Percentiles rank a stretch among this genome's conserved stretches.
Evolutionary conservation across 2,888 invertebrate genomes (phyloP).

Genomic region (Liodrosophila aerea): DNA sequence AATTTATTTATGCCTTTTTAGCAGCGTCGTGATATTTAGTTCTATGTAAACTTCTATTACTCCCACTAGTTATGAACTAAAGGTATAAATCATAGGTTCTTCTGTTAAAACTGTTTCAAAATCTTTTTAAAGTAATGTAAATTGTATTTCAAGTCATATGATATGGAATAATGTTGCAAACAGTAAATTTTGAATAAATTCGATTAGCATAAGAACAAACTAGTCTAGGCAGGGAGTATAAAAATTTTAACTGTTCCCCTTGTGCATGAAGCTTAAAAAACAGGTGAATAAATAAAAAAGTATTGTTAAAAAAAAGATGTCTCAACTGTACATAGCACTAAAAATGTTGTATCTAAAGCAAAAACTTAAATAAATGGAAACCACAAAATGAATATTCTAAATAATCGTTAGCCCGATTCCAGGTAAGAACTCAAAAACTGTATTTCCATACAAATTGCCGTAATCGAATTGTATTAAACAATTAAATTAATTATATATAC

Average conservation of each 20-base stretch:
- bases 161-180: constrained; percentile 27
- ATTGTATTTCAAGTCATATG: constrained; percentile 14
- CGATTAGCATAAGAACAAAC: not conserved
- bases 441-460: constrained; percentile 27
- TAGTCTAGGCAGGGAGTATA: constrained; percentile 1
- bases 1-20: constrained; percentile 21
- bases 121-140: constrained; percentile 5
- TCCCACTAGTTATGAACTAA: not conserved
- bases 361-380: not conserved
- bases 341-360: constrained; percentile 5
- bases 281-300: constrained; percentile 26
- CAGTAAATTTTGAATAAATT: constrained; percentile 33
- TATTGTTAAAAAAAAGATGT: constrained; percentile 18
- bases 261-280: no score
- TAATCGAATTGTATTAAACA: constrained; percentile 33
- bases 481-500: not conserved
- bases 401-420: constrained; percentile 17
- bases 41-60: constrained; percentile 7
- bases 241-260: constrained; percentile 6
- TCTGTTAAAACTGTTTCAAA: constrained; percentile 5
- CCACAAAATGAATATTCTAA: constrained; percentile 8
- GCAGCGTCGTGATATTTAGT: constrained; percentile 37
- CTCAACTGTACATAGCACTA: constrained; percentile 25
- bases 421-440: constrained; percentile 23
- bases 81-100: not conserved